Evolutionary conservation across 2,888 invertebrate species (phyloP), one percentile per base, ranked within the genome.

Genomic region (Lithophane ornitopus): DNA sequence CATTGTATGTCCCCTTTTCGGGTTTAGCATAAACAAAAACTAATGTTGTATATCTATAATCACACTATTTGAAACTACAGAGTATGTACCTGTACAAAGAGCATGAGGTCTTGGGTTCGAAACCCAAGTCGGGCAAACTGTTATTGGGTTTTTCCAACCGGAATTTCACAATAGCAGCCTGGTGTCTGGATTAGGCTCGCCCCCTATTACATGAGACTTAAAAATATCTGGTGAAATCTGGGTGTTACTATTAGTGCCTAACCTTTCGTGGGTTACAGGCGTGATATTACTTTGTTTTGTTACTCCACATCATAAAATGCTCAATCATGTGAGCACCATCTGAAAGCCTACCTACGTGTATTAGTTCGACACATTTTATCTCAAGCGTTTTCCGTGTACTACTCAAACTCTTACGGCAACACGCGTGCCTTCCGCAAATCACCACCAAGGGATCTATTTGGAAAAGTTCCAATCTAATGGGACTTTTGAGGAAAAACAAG

Each of bases 381-480:
- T n/a, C 34, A 16, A 59, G 22, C 14, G 26, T 69, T 69, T 49
- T 12, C 16, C 44, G 19, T 73, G 3, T 28, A 19, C 41, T 52
- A 3, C 16, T 41, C n/a, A 61, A 70, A 83, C 61, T 77, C 54
- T 69, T 44, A 46, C n/a, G 19, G 26, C 59, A 26, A 41, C 19
- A 77, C 28, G 49, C 59, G 44, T 62, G 4, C 46, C 34, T 19
- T 22, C 54, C 56, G 34, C 77, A 77, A 75, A 85, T 75, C 70
- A 69, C 75, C 69, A 34, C 56, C 75, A 52, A 46, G 85, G 80
- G 82, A 84, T 63, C 49, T 63, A 73, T 75, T 61, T 26, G 70
- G 12, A 49, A 71, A 85, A 85, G 46, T 85, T 85, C 3, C 2
- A 26, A 56, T 46, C 65, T 34, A 74, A 67, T 52, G 67, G 41